Percentiles rank a stretch among this genome's conserved stretches.
Conservation (phyloP, 2,113 vertebrate genomes). For the Solea solea region DNA sequence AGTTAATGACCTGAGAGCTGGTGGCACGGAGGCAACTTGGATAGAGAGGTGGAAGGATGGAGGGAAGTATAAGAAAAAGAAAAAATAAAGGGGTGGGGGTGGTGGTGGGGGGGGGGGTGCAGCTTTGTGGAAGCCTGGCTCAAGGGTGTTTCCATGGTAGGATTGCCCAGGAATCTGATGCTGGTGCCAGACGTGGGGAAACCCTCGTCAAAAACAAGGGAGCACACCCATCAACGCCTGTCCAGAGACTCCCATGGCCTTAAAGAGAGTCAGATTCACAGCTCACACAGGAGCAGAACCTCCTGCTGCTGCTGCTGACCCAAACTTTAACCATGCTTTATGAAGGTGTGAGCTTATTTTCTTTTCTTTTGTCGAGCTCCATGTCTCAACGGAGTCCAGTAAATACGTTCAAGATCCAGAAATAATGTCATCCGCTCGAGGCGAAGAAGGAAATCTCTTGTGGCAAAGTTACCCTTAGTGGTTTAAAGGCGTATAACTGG, state of each 20-base stretch:
- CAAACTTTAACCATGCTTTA: too few relatives aligned
- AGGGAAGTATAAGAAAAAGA: conserved; percentile 19
- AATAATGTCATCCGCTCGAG: too few relatives aligned
- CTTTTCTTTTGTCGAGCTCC: neutral
- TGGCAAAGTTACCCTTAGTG: too few relatives aligned
- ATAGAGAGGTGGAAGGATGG: conserved; percentile 52
- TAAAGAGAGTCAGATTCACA: conserved; percentile 45
- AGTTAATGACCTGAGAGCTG: conserved; percentile 54
- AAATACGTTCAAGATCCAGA: too few relatives aligned
- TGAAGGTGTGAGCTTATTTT: too few relatives aligned
- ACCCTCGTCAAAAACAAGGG: conserved; percentile 88
- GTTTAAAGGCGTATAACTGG: too few relatives aligned
- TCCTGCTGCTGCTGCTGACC: too few relatives aligned
- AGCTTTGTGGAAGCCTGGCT: conserved; percentile 71
- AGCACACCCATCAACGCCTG: conserved; percentile 62
- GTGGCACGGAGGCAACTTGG: conserved; percentile 58
- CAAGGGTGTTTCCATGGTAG: conserved; percentile 81
- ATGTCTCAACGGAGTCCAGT: too few relatives aligned
- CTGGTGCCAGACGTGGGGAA: conserved; percentile 85
- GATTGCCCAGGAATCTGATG: conserved; percentile 85
- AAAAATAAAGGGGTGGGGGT: neutral
- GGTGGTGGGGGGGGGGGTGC: conserved; percentile 9
- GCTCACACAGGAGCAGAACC: neutral
- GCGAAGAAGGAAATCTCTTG: too few relatives aligned
- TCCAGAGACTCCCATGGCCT: conserved; percentile 39